Evolutionary conservation across 2,113 vertebrate species (phyloP).

Genomic region (Procavia capensis): DNA sequence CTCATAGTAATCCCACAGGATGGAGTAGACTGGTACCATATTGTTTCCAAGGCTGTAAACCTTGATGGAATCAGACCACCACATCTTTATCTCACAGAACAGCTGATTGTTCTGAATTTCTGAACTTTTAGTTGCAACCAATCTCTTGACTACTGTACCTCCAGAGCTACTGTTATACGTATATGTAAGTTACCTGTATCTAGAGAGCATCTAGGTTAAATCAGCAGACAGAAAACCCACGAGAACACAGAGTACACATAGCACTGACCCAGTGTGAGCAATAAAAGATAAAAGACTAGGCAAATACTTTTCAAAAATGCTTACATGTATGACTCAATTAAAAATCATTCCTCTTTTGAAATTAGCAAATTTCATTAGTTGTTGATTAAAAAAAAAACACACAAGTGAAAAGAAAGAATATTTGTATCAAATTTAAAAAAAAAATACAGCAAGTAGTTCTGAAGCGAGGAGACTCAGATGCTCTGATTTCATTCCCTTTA

Average conservation of each 20-base stretch:
- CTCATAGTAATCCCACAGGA: not conserved
- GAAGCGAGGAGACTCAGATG: slow-evolving; percentile 59
- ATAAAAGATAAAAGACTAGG: not conserved
- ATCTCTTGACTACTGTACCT: not conserved
- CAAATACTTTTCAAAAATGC: not conserved
- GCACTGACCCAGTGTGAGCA: not conserved
- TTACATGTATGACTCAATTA: not conserved
- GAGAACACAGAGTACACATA: not conserved
- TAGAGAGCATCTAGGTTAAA: not conserved
- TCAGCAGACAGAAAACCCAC: not conserved
- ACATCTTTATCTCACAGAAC: not conserved
- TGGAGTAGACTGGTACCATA: not conserved
- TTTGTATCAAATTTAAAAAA: slow-evolving; percentile 62
- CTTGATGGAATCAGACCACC: not conserved
- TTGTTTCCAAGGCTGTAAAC: not conserved
- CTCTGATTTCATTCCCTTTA: slow-evolving; percentile 45
- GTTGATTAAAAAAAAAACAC: too few species aligned
- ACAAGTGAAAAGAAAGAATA: slow-evolving; percentile 28
- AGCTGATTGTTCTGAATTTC: not conserved
- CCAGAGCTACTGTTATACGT: not conserved
- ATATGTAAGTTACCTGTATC: not conserved
- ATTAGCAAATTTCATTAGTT: not conserved
- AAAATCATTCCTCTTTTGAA: not conserved
- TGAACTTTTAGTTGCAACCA: not conserved
- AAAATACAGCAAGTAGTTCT: slow-evolving; percentile 45